Evolutionary conservation across 2,888 invertebrate species (phyloP).

Genomic region (Caradrina kadenii): DNA sequence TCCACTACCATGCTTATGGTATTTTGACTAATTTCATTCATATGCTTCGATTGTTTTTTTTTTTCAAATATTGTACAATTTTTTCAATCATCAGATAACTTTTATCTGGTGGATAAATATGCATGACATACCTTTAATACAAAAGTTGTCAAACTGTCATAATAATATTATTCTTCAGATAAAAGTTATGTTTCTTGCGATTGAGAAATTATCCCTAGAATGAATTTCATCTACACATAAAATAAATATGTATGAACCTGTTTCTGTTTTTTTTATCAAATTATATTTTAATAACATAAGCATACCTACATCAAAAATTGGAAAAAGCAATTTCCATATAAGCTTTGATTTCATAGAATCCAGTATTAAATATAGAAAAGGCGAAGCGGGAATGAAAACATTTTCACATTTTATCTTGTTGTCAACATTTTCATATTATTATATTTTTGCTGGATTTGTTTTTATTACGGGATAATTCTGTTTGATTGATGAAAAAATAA

Average conservation of each 20-base stretch:
- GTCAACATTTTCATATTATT: constrained; percentile 10
- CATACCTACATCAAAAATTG: constrained; percentile 30
- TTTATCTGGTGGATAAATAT: not conserved
- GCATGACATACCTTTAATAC: not conserved
- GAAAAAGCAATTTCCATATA: constrained; percentile 43
- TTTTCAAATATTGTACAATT: not conserved
- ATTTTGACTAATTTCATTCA: constrained; percentile 26
- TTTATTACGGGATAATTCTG: constrained; percentile 23
- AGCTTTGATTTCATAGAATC: constrained; percentile 47
- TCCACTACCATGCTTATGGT: constrained; percentile 76
- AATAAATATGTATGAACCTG: not conserved
- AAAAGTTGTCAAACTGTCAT: not conserved
- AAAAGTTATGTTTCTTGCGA: not conserved
- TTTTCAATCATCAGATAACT: not conserved
- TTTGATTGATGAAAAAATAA: constrained; percentile 37
- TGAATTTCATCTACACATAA: not conserved
- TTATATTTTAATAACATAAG: constrained; percentile 35
- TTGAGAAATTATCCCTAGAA: not conserved
- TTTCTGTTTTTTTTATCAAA: constrained; percentile 9
- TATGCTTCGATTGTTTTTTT: constrained; percentile 59
- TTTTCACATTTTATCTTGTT: constrained; percentile 26
- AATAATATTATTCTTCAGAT: not conserved
- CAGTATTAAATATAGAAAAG: constrained; percentile 20
- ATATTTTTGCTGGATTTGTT: constrained; percentile 23
- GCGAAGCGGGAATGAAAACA: constrained; percentile 9